A percentile compares a stretch with the other conserved stretches of the same genome.
These are phyloP conservation scores for Mormyrus proboscirostris DNA, from an alignment of 2,797 vertebrate species.

Conservation along the genomic window DNA sequence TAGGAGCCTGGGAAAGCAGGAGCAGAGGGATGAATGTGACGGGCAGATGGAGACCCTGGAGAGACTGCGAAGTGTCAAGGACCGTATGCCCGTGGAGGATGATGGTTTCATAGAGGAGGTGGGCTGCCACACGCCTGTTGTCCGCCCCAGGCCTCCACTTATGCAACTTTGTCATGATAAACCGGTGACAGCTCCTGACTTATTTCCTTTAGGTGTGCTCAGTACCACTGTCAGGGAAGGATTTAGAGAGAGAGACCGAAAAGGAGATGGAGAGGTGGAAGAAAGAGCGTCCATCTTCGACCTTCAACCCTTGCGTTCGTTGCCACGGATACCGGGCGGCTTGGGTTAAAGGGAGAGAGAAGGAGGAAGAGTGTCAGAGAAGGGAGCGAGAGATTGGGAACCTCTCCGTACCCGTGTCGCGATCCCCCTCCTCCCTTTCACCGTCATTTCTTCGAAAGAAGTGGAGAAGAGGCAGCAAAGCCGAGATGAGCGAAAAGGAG, in stretches of 20 bases:
- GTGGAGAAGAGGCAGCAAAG: constrained; percentile 49
- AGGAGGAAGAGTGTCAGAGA: constrained; percentile 43
- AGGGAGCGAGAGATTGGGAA: constrained; percentile 51
- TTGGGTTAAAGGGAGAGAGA: constrained; percentile 50
- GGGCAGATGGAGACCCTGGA: constrained; percentile 83
- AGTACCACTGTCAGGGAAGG: constrained; percentile 63
- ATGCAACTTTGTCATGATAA: background rate
- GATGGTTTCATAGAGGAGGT: constrained; percentile 76
- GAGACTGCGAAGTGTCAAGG: constrained; percentile 64
- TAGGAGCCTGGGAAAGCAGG: constrained; percentile 65
- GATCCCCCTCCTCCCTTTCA: constrained; percentile 63
- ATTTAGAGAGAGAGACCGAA: constrained; percentile 65
- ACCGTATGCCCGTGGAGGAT: constrained; percentile 60
- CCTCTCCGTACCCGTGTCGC: constrained; percentile 50
- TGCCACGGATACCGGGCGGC: constrained; percentile 66
- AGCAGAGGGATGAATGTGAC: constrained; percentile 67
- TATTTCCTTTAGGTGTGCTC: constrained; percentile 63
- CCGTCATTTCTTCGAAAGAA: constrained; percentile 50
- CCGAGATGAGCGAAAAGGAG: constrained; percentile 37
- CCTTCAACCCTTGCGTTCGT: constrained; percentile 65
- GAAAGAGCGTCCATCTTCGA: constrained; percentile 58
- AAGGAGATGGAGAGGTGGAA: constrained; percentile 65
- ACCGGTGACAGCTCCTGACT: background rate
- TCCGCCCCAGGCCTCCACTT: background rate
- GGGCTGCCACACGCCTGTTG: background rate